Base-by-base conservation (phyloP, 2,113 vertebrate genomes). In the Toxotes jaculatrix region DNA sequence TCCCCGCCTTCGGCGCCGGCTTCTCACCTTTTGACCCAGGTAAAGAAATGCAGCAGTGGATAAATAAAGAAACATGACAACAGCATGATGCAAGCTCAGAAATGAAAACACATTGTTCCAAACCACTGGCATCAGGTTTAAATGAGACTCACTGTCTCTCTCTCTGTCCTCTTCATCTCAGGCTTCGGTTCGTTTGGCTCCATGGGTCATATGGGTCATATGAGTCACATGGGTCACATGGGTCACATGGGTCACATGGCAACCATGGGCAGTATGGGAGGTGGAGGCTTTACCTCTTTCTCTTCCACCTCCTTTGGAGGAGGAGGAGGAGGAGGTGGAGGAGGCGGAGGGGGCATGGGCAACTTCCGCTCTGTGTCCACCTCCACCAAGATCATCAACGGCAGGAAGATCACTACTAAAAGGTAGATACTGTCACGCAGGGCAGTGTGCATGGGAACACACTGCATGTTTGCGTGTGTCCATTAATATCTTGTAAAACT, bases 341-440 rank as follows among this genome's bases (percentile, higher is more conserved):
- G n/a, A n/a, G n/a, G n/a, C n/a, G n/a, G n/a, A n/a, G n/a, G n/a
- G n/a, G 64, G 95, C 21, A 96, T 96, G 96, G 97, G 97, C 21
- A 98, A 92, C 95, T 98, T 97, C 91, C 97, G 97, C 82, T 98
- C 97, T 0, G 92, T 98, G 75, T 99, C 98, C 19, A 97, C 97
- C 34, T 98, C 98, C 71, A 97, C 96, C 83, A 98, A 98, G 92
- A 96, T 96, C 74, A 86, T 99, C 80, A 97, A 98, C 3, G 98
- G 97, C 93, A 97, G 94, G 87, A 98, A 96, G 94, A 96, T 98
- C 90, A 98, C 95, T 38, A 98, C 97, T 19, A 99, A 98, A 93
- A 97, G 91, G 98, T 97, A 95, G 0, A 11, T 27, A 23, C 3
- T 6, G 6, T 64, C n/a, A 47, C 4, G 16, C 2, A 5, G 12